These are phyloP conservation scores for Oxystoma pomonae DNA, from an alignment of 2,888 invertebrate species.

Conservation along the genomic window DNA sequence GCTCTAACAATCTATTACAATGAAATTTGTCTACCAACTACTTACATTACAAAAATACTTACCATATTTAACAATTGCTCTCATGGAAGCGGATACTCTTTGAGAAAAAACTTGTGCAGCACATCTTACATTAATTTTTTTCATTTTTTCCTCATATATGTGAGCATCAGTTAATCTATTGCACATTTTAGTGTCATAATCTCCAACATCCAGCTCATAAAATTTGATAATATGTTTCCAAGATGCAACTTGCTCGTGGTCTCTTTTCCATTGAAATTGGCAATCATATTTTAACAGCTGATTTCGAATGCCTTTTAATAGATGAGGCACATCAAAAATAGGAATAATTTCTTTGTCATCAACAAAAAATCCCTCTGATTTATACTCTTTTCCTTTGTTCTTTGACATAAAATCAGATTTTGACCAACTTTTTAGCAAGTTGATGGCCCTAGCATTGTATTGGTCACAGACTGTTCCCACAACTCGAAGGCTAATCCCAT, in stretches of 20 bases:
- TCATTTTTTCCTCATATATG: too few relatives aligned
- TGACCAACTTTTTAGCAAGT: neutral
- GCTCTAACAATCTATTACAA: too few relatives aligned
- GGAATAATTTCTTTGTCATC: neutral
- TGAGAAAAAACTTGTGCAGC: slow-evolving; percentile 4
- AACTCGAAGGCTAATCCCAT: neutral
- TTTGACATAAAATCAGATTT: neutral
- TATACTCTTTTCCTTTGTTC: neutral
- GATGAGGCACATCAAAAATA: slow-evolving; percentile 1
- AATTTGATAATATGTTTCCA: slow-evolving; percentile 1
- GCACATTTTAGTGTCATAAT: too few relatives aligned
- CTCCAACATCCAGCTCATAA: too few relatives aligned
- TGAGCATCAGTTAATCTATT: too few relatives aligned
- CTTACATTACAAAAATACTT: too few relatives aligned
- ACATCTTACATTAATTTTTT: neutral
- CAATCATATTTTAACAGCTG: neutral
- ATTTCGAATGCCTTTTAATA: neutral
- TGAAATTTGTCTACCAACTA: too few relatives aligned
- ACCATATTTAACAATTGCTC: slow-evolving; percentile 1
- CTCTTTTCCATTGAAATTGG: neutral
- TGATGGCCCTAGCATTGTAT: neutral
- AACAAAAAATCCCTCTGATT: neutral
- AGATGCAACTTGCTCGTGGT: neutral
- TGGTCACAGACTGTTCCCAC: neutral
- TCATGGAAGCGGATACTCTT: slow-evolving; percentile 2